phyloP scores from a whole-genome alignment of 2,797 vertebrate genomes.

The Chloroceryle amazona region DNA sequence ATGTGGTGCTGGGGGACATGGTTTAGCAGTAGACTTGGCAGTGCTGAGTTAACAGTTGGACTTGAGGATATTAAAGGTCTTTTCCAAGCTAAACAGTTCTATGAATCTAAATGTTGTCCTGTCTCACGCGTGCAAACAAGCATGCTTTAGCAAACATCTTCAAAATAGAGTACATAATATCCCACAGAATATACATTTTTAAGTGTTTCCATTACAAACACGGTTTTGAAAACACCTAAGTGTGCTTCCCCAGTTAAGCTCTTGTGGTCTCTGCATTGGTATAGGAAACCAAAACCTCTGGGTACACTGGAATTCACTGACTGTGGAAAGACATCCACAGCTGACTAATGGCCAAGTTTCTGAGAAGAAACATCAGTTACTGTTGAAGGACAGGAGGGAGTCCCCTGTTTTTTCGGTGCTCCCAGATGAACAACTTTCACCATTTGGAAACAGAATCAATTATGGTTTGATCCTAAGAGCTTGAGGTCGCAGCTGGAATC shows the following conservation, averaged over 20 bases:
- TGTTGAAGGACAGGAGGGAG: background rate
- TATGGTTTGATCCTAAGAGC: background rate
- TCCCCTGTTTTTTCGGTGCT: background rate
- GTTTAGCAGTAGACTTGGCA: background rate
- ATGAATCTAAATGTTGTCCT: background rate
- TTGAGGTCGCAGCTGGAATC: background rate
- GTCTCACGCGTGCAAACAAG: background rate
- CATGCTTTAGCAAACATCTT: background rate
- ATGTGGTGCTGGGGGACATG: background rate
- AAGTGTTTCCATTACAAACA: background rate
- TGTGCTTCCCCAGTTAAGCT: background rate
- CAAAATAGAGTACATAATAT: background rate
- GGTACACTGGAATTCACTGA: background rate
- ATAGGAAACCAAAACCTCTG: background rate
- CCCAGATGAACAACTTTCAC: background rate
- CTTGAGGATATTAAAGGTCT: background rate
- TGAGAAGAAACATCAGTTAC: background rate
- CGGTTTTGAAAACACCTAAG: background rate
- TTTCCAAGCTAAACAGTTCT: background rate
- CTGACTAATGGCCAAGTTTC: fast-evolving
- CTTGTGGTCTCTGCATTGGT: background rate
- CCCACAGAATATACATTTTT: background rate
- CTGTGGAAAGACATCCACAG: background rate
- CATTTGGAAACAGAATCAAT: background rate
- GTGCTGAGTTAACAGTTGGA: background rate